phyloP scores from a whole-genome alignment of 2,888 invertebrate genomes.

The Cosmorhoe ocellata region DNA sequence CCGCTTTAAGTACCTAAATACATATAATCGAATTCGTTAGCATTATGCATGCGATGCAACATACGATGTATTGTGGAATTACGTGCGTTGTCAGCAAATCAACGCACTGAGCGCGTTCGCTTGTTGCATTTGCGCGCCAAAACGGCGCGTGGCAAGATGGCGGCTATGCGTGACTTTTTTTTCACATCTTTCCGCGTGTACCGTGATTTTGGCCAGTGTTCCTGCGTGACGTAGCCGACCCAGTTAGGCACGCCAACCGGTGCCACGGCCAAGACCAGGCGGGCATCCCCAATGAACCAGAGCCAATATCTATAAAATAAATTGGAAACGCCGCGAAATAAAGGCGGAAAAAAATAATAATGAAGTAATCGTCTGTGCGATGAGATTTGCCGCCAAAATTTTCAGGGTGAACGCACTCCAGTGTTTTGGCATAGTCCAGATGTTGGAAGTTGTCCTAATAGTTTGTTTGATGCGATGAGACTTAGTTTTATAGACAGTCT shows the following conservation, averaged over 20 bases:
- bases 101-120: constrained; percentile 39
- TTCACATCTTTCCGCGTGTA: constrained; percentile 73
- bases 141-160: constrained; percentile 71
- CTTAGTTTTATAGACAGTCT: constrained; percentile 52
- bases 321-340: constrained; percentile 67
- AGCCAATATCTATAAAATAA: constrained; percentile 83
- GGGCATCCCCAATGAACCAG: constrained; percentile 80
- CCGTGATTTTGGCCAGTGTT: constrained; percentile 78
- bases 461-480: constrained; percentile 72
- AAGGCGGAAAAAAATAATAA: constrained; percentile 72
- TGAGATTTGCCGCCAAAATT: constrained; percentile 75
- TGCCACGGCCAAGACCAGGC: constrained; percentile 80
- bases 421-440: constrained; percentile 72
- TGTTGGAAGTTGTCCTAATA: constrained; percentile 75
- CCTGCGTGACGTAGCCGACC: constrained; percentile 76
- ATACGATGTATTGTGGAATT: constrained; percentile 77
- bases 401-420: constrained; percentile 77
- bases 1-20: constrained; percentile 70
- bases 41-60: constrained; percentile 71
- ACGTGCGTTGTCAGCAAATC: constrained; percentile 68
- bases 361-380: constrained; percentile 66
- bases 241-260: constrained; percentile 79
- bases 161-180: constrained; percentile 56
- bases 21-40: constrained; percentile 62
- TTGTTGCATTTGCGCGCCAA: constrained; percentile 52